These are phyloP conservation scores for Leptopterna dolabrata DNA, from an alignment of 2,888 invertebrate genomes.

Conservation along the genomic window DNA sequence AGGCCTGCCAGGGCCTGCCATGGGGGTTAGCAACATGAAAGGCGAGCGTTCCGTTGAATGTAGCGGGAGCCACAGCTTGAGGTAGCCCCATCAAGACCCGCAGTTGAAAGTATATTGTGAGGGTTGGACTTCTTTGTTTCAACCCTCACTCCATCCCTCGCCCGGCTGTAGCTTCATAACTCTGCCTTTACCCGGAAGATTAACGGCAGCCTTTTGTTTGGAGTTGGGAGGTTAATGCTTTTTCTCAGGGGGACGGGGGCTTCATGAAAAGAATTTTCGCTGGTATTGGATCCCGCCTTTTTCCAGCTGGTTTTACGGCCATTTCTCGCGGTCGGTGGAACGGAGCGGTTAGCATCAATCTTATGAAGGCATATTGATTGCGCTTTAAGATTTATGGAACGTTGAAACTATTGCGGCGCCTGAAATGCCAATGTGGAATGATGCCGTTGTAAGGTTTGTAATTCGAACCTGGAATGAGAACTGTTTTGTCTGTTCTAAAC, in stretches of 20 bases:
- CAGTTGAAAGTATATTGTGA: not conserved
- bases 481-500: too few relatives aligned
- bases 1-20: not conserved
- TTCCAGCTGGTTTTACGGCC: not conserved
- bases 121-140: not conserved
- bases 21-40: conserved; percentile 51
- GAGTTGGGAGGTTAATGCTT: not conserved
- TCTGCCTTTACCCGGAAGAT: not conserved
- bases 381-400: too few relatives aligned
- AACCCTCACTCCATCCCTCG: not conserved
- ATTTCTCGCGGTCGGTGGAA: not conserved
- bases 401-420: too few relatives aligned
- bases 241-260: not conserved
- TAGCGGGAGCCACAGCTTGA: not conserved
- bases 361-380: not conserved
- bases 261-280: not conserved
- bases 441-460: too few relatives aligned
- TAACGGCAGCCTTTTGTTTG: not conserved
- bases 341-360: not conserved
- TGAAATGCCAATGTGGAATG: too few relatives aligned
- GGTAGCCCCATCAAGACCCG: not conserved
- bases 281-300: not conserved
- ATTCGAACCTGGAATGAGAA: too few relatives aligned
- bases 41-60: not conserved
- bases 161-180: not conserved